These are phyloP conservation scores for Drosophila merina DNA, from an alignment of 2,888 invertebrate genomes.

Conservation along the genomic window DNA sequence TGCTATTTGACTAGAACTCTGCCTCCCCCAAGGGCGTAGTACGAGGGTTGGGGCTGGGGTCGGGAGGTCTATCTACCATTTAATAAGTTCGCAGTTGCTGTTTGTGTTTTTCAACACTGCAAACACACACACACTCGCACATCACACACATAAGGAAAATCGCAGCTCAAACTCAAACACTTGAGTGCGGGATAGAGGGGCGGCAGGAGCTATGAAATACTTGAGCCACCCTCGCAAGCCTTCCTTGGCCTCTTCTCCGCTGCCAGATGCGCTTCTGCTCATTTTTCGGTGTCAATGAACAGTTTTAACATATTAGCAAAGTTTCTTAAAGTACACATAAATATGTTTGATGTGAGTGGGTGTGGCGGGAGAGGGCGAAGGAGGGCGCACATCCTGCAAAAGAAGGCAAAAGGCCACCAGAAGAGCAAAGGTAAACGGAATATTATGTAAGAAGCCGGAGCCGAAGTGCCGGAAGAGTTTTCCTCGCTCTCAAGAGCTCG, in stretches of 20 bases:
- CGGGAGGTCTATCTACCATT: conserved; percentile 37
- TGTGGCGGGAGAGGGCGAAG: background rate
- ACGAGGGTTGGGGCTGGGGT: background rate
- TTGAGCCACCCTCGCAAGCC: conserved; percentile 5
- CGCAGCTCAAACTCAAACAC: conserved; percentile 47
- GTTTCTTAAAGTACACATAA: conserved; percentile 78
- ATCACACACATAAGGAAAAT: conserved; percentile 51
- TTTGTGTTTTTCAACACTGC: conserved; percentile 76
- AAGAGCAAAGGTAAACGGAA: conserved; percentile 52
- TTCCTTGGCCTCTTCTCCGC: conserved; percentile 20
- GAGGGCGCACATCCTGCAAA: background rate
- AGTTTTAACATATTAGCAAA: conserved; percentile 80
- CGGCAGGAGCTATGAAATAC: background rate
- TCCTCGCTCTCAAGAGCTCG: background rate
- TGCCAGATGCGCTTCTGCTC: conserved; percentile 57
- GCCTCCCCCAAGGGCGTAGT: conserved; percentile 19
- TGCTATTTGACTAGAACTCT: conserved; percentile 70
- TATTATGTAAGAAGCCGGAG: conserved; percentile 55
- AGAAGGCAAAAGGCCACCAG: background rate
- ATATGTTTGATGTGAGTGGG: conserved; percentile 40
- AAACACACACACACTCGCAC: conserved; percentile 50
- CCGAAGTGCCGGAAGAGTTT: conserved; percentile 37
- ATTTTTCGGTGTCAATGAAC: conserved; percentile 79
- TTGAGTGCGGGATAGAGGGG: conserved; percentile 12
- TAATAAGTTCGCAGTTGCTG: conserved; percentile 78